Evolutionary conservation across 1,140 invertebrate genomes (phyloP).

Genomic region (Thalassaphorura encarpata): DNA sequence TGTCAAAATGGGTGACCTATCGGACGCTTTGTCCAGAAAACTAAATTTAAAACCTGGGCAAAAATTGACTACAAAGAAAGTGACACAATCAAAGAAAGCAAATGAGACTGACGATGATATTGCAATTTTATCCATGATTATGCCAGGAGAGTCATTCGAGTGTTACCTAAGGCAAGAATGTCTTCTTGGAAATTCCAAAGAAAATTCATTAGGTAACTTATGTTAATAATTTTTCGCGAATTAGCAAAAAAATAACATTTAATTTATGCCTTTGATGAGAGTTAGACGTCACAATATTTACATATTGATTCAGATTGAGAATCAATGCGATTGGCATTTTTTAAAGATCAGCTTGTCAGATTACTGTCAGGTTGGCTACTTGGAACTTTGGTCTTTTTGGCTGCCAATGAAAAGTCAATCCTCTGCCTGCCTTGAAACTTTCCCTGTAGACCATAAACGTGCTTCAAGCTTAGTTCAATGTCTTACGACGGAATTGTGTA

Average conservation of each 20-base stretch:
- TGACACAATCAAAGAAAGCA: conserved; percentile 44
- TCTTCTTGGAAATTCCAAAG: conserved; percentile 60
- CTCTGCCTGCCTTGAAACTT: too few relatives aligned
- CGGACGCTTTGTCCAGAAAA: conserved; percentile 19
- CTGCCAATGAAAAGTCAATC: too few relatives aligned
- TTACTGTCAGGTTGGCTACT: background rate
- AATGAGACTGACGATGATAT: conserved; percentile 73
- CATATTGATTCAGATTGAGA: too few relatives aligned
- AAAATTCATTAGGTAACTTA: conserved; percentile 59
- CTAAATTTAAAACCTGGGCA: conserved; percentile 18
- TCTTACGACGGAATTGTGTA: too few relatives aligned
- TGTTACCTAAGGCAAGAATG: conserved; percentile 62
- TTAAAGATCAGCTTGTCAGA: background rate
- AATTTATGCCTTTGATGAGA: too few relatives aligned
- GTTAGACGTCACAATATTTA: too few relatives aligned
- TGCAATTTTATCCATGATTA: conserved; percentile 69
- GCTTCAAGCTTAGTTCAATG: too few relatives aligned
- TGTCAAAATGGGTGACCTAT: conserved; percentile 30
- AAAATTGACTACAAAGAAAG: conserved; percentile 29
- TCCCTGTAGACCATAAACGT: too few relatives aligned
- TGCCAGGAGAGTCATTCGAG: conserved; percentile 61
- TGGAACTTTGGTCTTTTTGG: too few relatives aligned
- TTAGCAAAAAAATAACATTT: background rate
- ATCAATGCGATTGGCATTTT: background rate
- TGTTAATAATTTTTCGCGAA: background rate